Conservation (phyloP, 2,113 vertebrate species). For the Erinaceus europaeus region DNA sequence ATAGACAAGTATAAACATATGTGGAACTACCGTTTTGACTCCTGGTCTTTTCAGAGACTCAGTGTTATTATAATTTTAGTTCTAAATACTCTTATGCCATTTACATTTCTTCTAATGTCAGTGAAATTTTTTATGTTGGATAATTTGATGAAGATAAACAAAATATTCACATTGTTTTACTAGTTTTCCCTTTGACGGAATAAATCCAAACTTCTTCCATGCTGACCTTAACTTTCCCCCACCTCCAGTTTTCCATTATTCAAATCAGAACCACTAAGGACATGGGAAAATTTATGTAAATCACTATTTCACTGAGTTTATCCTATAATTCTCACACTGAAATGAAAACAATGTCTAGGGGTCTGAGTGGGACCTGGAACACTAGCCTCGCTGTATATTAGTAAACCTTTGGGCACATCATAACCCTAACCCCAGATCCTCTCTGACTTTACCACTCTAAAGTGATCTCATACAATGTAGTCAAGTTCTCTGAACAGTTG, state of each 20-base stretch:
- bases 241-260: background rate
- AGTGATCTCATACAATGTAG: background rate
- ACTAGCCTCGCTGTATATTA: background rate
- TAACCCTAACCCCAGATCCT: background rate
- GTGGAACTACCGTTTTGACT: background rate
- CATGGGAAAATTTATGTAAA: background rate
- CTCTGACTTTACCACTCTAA: background rate
- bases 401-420: rapidly evolving
- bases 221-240: background rate
- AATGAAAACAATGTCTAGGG: background rate
- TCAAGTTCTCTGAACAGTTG: slow-evolving; percentile 29
- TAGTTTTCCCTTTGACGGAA: background rate
- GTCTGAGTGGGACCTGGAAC: background rate
- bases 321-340: background rate
- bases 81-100: background rate
- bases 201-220: background rate
- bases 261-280: background rate
- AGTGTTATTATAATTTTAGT: background rate
- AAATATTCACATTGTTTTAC: background rate
- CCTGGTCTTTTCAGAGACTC: background rate
- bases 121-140: background rate
- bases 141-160: background rate
- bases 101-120: background rate
- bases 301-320: background rate
- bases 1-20: background rate